These are phyloP conservation scores for Vicugna pacos DNA, from an alignment of 2,113 vertebrate species.

Conservation along the genomic window DNA sequence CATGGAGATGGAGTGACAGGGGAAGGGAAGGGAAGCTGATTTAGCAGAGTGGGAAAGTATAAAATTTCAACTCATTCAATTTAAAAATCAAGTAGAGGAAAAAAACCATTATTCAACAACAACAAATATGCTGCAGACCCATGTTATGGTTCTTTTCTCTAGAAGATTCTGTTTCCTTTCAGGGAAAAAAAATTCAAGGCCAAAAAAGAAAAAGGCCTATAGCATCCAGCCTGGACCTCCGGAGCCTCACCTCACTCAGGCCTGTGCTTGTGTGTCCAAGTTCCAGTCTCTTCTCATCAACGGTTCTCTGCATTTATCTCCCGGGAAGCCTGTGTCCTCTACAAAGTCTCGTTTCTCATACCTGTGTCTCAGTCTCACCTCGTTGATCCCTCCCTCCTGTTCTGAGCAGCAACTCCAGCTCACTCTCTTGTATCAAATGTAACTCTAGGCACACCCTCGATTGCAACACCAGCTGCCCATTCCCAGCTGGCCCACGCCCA, in stretches of 20 bases:
- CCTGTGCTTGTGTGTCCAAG: neutral
- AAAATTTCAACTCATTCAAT: constrained; percentile 3
- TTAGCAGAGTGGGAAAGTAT: neutral
- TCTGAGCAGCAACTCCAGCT: neutral
- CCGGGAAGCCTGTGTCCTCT: neutral
- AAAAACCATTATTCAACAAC: constrained; percentile 14
- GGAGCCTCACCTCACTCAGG: neutral
- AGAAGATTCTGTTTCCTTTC: neutral
- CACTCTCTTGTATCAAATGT: neutral
- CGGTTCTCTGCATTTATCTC: neutral
- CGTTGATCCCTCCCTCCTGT: neutral
- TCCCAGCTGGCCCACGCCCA: neutral
- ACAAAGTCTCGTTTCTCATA: neutral
- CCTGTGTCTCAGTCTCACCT: neutral
- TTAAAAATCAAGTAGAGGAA: constrained; percentile 37
- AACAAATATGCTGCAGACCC: neutral
- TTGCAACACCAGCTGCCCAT: neutral
- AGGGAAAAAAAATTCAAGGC: neutral
- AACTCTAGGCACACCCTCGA: neutral
- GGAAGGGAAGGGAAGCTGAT: neutral
- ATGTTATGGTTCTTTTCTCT: neutral
- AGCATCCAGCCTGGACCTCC: neutral
- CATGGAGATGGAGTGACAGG: neutral
- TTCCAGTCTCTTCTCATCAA: neutral
- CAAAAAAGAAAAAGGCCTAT: neutral